phyloP scores from a whole-genome alignment of 2,797 vertebrate species.

The Halcyon leucocephala region DNA sequence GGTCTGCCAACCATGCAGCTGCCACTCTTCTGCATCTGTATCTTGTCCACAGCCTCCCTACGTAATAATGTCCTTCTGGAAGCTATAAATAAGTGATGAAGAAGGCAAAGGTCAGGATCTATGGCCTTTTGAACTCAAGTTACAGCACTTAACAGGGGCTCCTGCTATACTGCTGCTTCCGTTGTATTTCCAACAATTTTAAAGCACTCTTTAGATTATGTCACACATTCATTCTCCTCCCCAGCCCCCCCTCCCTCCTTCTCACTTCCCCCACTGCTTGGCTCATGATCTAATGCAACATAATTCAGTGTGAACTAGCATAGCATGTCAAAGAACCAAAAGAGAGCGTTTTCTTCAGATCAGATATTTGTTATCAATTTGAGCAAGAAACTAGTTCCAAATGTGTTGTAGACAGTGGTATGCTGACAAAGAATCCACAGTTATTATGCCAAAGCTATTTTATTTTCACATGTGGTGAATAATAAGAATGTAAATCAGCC shows the following conservation, averaged over 20 bases:
- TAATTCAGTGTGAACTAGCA: conserved; percentile 27
- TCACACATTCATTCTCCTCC: not conserved
- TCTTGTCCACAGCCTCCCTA: not conserved
- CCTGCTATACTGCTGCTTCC: not conserved
- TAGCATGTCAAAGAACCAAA: not conserved
- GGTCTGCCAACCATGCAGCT: not conserved
- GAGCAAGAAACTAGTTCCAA: conserved; percentile 45
- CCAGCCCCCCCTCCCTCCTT: not conserved
- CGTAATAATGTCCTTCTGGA: not conserved
- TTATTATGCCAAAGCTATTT: conserved; percentile 66
- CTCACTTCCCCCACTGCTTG: not conserved
- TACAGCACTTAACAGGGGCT: not conserved
- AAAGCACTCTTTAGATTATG: not conserved
- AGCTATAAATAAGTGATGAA: not conserved
- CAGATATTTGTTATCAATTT: conserved; percentile 50
- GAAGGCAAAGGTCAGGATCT: not conserved
- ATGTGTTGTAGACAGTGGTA: not conserved
- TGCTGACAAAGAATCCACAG: conserved; percentile 55
- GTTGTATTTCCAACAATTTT: not conserved
- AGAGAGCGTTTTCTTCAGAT: conserved; percentile 24
- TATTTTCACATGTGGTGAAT: conserved; percentile 57
- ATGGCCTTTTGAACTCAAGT: not conserved
- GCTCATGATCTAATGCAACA: not conserved
- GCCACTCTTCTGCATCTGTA: not conserved
- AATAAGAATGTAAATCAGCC: conserved; percentile 61